Base-by-base conservation (phyloP, 2,888 invertebrate species). In the Sepiola atlantica region DNA sequence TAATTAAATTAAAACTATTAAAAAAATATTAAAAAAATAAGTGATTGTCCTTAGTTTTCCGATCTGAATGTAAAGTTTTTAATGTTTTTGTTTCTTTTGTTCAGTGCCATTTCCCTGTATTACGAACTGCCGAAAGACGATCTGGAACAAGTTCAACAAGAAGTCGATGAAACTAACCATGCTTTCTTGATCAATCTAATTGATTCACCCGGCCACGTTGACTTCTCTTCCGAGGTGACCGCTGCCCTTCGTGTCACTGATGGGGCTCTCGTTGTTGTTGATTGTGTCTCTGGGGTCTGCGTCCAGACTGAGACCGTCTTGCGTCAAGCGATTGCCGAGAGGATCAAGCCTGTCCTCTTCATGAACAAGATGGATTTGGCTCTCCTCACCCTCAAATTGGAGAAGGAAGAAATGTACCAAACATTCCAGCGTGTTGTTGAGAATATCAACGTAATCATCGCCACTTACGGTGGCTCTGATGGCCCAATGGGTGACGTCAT, bases 361-460 rank as follows among this genome's bases (percentile, higher is more conserved):
- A 99, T 99, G 99, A 99, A 99, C 98, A 99, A 99, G 98, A 99
- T 99, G 99, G 99, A 99, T 98, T 98, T 99, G 96, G 99, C 99
- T 96, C 98, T 99, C 95, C 98, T 99, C 90, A 99, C 99, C 98
- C 98, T 99, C 97, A 99, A 99, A 97, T 98, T 99, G 96, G 99
- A 99, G 95, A 98, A 98, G 95, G 99, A 99, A 98, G 99, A 99
- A 97, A 98, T 99, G 94, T 99, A 99, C 98, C 99, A 99, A 98
- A 99, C 99, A 97, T 99, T 99, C 98, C 99, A 99, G 98, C 98
- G 99, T 98, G 99, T 99, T 97, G 99, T 99, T 96, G 99, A 99
- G 98, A 99, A 99, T 97, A 99, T 99, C 94, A 99, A 99, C 98
- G 99, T 99, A 96, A 99, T 99, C 97, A 99, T 99, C 97, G 99